phyloP scores from a whole-genome alignment of 1,140 invertebrate genomes.

The Pseudachorutes palmiensis region DNA sequence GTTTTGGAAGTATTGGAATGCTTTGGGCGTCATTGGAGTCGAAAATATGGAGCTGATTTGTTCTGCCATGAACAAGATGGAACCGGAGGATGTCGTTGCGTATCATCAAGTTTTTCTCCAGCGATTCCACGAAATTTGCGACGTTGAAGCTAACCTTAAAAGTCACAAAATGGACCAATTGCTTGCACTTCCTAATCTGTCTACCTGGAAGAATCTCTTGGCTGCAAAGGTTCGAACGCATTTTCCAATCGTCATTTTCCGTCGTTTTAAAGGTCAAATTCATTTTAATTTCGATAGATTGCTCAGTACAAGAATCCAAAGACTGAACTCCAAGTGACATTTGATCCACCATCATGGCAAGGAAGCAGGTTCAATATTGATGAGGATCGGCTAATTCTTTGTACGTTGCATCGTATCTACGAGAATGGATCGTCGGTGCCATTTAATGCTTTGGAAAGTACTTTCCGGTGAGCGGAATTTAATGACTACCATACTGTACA shows the following conservation, averaged over 20 bases:
- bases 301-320: not conserved
- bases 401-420: not conserved
- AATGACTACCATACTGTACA: too few relatives aligned
- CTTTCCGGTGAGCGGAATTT: not conserved
- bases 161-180: not conserved
- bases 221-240: not conserved
- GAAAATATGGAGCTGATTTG: constrained; percentile 13
- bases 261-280: not conserved
- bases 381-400: not conserved
- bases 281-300: not conserved
- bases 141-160: constrained; percentile 9
- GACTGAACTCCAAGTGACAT: not conserved
- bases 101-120: constrained; percentile 19
- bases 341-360: not conserved
- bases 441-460: not conserved
- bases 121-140: constrained; percentile 14
- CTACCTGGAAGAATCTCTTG: not conserved
- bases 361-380: constrained; percentile 7
- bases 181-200: too few relatives aligned
- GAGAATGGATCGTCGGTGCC: not conserved
- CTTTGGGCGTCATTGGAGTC: constrained; percentile 2
- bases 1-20: constrained; percentile 17
- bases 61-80: not conserved
- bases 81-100: constrained; percentile 11
- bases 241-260: not conserved